Percentiles rank a stretch among this genome's conserved stretches.
phyloP scores from a whole-genome alignment of 1,140 invertebrate genomes.

The Megalopta genalis region DNA sequence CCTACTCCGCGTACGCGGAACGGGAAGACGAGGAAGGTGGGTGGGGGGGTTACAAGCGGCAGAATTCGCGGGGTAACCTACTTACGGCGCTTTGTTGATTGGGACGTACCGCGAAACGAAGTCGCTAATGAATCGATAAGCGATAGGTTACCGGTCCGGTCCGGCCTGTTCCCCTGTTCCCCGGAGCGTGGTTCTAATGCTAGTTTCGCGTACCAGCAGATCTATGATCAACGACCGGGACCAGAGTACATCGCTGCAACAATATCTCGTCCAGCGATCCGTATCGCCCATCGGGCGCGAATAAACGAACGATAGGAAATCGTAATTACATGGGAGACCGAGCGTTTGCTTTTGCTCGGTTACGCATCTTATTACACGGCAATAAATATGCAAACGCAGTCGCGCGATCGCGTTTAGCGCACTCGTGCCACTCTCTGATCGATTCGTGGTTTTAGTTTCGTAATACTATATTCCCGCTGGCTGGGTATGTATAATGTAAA shows the following conservation, averaged over 20 bases:
- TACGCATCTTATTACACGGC: not conserved
- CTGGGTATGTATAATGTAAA: too few species aligned
- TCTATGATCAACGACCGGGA: not conserved
- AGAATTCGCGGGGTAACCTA: not conserved
- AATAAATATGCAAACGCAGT: not conserved
- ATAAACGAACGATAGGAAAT: constrained; percentile 1
- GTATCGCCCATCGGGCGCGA: not conserved
- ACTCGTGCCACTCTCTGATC: not conserved
- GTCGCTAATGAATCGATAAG: constrained; percentile 49
- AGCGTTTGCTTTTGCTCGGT: not conserved
- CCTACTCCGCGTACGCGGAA: not conserved
- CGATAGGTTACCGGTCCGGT: constrained; percentile 25
- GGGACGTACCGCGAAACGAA: not conserved
- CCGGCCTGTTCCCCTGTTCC: not conserved
- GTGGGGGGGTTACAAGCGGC: not conserved
- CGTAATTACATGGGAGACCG: not conserved
- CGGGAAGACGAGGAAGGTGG: not conserved
- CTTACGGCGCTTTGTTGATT: constrained; percentile 9
- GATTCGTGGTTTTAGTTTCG: not conserved
- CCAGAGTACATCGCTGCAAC: not conserved
- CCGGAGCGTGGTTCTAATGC: not conserved
- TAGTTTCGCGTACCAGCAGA: not conserved
- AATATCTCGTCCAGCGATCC: not conserved
- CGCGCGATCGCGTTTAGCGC: too few species aligned
- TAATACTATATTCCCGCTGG: not conserved